A percentile compares a stretch with the other conserved stretches of the same genome.
Evolutionary conservation across 1,140 invertebrate species (phyloP).

Genomic region (Anagrus nilaparvatae): DNA sequence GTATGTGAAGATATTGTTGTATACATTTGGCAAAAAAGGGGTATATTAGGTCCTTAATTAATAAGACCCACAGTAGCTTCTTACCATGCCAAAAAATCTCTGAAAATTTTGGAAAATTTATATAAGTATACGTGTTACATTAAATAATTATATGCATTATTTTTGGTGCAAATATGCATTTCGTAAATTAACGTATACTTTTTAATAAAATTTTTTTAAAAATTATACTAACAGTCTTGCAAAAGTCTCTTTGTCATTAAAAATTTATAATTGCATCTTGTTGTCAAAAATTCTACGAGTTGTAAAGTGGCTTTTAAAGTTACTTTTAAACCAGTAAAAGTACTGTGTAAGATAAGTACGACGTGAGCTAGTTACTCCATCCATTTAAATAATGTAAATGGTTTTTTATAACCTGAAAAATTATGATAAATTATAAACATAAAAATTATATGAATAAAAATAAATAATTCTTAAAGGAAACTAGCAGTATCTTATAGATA

Average conservation of each 20-base stretch:
- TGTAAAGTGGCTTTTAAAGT: slow-evolving; percentile 7
- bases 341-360: neutral
- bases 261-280: slow-evolving; percentile 7
- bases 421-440: too few relatives aligned
- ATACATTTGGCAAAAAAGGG: too few relatives aligned
- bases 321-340: slow-evolving; percentile 1
- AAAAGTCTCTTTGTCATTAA: slow-evolving; percentile 8
- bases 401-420: neutral
- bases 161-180: too few relatives aligned
- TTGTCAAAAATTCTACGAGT: slow-evolving; percentile 6
- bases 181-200: too few relatives aligned
- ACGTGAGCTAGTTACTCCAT: neutral
- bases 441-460: too few relatives aligned
- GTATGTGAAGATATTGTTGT: too few relatives aligned
- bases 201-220: too few relatives aligned
- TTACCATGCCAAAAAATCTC: slow-evolving; percentile 13
- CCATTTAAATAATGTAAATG: neutral
- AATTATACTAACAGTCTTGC: slow-evolving; percentile 11
- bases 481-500: neutral
- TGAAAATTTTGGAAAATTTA: slow-evolving; percentile 5
- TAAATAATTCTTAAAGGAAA: neutral
- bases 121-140: neutral
- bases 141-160: neutral
- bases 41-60: too few relatives aligned
- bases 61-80: slow-evolving; percentile 9